Conservation (phyloP, 2,113 vertebrate species). For the Reinhardtius hippoglossoides region DNA sequence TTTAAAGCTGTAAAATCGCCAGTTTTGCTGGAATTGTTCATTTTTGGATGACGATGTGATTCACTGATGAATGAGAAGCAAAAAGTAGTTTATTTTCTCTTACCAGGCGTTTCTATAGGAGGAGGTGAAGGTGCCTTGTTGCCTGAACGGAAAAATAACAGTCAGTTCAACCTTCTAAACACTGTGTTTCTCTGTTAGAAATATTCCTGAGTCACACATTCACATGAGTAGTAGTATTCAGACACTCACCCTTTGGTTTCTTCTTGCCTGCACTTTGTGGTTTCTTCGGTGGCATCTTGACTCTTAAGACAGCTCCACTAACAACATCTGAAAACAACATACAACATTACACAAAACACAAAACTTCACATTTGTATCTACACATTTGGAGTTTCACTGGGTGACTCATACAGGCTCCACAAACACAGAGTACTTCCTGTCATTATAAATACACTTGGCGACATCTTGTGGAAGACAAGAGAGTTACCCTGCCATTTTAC, state of each 20-base stretch:
- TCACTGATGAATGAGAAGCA: too few relatives aligned
- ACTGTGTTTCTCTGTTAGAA: not conserved
- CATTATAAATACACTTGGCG: slow-evolving; percentile 25
- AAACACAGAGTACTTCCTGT: not conserved
- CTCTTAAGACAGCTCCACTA: not conserved
- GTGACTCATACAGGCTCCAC: not conserved
- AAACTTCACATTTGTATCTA: not conserved
- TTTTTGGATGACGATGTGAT: not conserved
- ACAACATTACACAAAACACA: not conserved
- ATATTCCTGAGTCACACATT: not conserved
- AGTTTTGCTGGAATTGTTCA: not conserved
- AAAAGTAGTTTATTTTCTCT: slow-evolving; percentile 25
- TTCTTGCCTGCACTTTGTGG: slow-evolving; percentile 48
- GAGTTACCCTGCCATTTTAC: not conserved
- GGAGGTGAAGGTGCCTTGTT: slow-evolving; percentile 29
- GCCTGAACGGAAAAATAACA: slow-evolving; percentile 40
- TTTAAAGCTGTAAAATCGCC: not conserved
- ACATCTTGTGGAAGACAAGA: slow-evolving; percentile 62
- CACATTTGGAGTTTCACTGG: not conserved
- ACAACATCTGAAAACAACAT: not conserved
- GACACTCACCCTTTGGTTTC: slow-evolving; percentile 65
- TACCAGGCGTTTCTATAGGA: slow-evolving; percentile 43
- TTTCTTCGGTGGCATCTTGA: slow-evolving; percentile 75
- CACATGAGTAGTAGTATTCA: not conserved
- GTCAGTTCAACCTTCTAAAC: slow-evolving; percentile 8